Evolutionary conservation across 2,113 vertebrate species (phyloP).

Genomic region (Micronycteris hirsuta): DNA sequence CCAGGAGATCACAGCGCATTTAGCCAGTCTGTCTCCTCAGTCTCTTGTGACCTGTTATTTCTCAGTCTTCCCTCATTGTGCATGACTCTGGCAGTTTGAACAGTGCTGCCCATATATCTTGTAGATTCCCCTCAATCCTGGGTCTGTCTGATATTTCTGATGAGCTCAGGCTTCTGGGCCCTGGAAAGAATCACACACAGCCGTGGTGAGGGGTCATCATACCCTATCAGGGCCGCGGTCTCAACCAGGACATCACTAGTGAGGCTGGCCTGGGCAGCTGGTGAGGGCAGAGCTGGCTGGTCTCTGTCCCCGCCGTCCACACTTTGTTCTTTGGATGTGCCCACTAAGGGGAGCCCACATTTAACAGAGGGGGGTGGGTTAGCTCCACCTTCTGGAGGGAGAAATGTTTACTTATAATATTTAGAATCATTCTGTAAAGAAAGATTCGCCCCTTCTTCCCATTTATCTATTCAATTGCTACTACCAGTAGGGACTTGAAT

Average conservation of each 20-base stretch:
- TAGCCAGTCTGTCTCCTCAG: not conserved
- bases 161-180: no score
- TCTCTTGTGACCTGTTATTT: not conserved
- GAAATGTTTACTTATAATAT: no score
- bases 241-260: not conserved
- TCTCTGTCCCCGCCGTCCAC: no score
- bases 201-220: not conserved
- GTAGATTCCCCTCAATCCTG: not conserved
- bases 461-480: not conserved
- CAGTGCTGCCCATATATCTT: not conserved
- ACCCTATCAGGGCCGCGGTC: not conserved
- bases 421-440: not conserved
- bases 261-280: not conserved
- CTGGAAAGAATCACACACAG: not conserved
- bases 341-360: not conserved
- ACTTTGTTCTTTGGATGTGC: not conserved
- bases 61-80: not conserved
- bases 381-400: not conserved
- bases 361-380: not conserved
- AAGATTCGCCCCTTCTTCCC: not conserved
- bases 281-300: no score
- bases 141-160: not conserved
- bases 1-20: no score
- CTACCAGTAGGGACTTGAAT: not conserved
- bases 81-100: not conserved